Conservation (phyloP, 2,888 invertebrate genomes). For the Meteorus colon region DNA sequence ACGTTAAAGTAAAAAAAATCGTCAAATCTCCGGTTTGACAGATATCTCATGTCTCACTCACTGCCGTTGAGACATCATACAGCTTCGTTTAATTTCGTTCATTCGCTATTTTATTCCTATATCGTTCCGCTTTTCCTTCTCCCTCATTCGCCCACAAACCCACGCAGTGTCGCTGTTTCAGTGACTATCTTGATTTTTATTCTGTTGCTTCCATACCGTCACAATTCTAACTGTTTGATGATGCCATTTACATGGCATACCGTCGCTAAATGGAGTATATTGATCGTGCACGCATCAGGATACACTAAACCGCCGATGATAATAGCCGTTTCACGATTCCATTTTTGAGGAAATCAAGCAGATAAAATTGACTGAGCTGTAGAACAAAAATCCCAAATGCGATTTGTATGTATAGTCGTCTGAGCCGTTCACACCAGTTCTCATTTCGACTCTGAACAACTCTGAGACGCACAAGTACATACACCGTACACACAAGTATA, state of each 20-base stretch:
- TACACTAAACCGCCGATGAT: constrained; percentile 60
- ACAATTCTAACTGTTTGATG: background rate
- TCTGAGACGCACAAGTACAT: too few relatives aligned
- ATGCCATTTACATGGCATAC: constrained; percentile 62
- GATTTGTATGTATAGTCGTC: constrained; percentile 51
- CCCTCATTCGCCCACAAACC: too few relatives aligned
- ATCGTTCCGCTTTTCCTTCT: too few relatives aligned
- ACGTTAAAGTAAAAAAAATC: too few relatives aligned
- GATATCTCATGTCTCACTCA: background rate
- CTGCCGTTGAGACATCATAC: background rate
- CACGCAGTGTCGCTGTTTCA: too few relatives aligned
- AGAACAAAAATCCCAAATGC: constrained; percentile 41
- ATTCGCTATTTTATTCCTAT: too few relatives aligned
- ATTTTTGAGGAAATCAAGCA: constrained; percentile 56
- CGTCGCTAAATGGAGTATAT: constrained; percentile 68
- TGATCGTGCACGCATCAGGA: constrained; percentile 65
- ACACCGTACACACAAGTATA: background rate
- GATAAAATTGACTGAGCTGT: constrained; percentile 25
- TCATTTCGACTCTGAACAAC: too few relatives aligned
- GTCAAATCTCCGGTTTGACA: background rate
- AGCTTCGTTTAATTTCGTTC: too few relatives aligned
- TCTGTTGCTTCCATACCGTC: too few relatives aligned
- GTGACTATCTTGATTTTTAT: too few relatives aligned
- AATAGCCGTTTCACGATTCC: constrained; percentile 54
- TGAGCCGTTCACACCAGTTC: constrained; percentile 9